phyloP scores from a whole-genome alignment of 2,113 vertebrate species.

The Petromus typicus region DNA sequence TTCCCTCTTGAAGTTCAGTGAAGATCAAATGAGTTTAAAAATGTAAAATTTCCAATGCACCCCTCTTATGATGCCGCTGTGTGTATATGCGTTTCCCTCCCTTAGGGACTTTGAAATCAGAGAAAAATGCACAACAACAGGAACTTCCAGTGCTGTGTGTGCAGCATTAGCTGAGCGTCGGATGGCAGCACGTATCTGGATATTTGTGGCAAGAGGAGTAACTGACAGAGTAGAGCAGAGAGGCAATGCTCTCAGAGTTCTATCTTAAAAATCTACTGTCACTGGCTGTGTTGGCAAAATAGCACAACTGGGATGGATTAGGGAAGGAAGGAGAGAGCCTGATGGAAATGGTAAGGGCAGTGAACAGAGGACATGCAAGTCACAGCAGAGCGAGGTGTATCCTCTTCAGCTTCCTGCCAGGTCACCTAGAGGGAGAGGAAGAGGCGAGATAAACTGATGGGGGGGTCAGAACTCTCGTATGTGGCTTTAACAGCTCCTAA shows the following conservation, averaged over 20 bases:
- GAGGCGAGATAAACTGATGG: neutral
- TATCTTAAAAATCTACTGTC: neutral
- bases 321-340: neutral
- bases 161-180: neutral
- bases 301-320: neutral
- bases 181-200: neutral
- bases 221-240: neutral
- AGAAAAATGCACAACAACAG: neutral
- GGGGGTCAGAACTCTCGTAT: neutral
- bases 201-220: neutral
- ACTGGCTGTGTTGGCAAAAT: neutral
- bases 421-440: neutral
- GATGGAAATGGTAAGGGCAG: neutral
- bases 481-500: neutral
- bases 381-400: neutral
- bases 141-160: rapidly evolving
- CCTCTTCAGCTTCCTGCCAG: neutral
- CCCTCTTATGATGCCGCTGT: neutral
- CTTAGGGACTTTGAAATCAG: neutral
- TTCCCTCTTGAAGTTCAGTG: neutral
- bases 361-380: neutral
- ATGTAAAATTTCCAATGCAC: neutral
- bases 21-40: slow-evolving; percentile 42
- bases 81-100: neutral
- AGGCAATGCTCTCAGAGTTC: neutral